phyloP scores from a whole-genome alignment of 2,797 vertebrate species.

The Alfaro cultratus region DNA sequence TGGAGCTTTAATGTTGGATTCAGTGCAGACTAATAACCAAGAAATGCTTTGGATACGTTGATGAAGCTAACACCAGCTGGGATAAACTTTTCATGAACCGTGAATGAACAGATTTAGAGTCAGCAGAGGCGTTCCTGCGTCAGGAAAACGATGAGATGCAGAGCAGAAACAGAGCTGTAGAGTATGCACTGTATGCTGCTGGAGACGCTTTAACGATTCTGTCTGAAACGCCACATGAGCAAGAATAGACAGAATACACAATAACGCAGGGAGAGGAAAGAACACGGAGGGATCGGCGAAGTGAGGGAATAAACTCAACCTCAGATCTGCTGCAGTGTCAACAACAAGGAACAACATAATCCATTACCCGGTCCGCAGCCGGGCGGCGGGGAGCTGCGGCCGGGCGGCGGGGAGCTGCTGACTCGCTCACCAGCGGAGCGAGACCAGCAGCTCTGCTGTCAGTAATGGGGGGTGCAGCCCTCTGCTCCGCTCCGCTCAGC shows the following conservation, averaged over 20 bases:
- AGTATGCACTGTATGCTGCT: not conserved
- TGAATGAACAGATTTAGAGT: not conserved
- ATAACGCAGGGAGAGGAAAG: slow-evolving; percentile 5
- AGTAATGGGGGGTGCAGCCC: slow-evolving; percentile 70
- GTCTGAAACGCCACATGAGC: slow-evolving; percentile 27
- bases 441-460: slow-evolving; percentile 66
- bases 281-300: slow-evolving; percentile 7
- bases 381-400: not conserved
- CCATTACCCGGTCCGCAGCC: slow-evolving; percentile 73
- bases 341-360: slow-evolving; percentile 75
- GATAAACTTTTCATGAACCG: not conserved
- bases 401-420: slow-evolving; percentile 56
- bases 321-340: slow-evolving; percentile 64
- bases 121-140: slow-evolving; percentile 1
- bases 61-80: not conserved
- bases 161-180: not conserved
- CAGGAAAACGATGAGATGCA: not conserved
- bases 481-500: slow-evolving; percentile 65
- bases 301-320: slow-evolving; percentile 40
- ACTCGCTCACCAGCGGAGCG: slow-evolving; percentile 63
- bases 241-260: slow-evolving; percentile 18
- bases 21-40: not conserved
- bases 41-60: not conserved
- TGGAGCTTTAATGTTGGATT: not conserved
- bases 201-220: slow-evolving; percentile 19